Base-by-base conservation (phyloP, 2,888 invertebrate genomes). In the Homarus gammarus region DNA sequence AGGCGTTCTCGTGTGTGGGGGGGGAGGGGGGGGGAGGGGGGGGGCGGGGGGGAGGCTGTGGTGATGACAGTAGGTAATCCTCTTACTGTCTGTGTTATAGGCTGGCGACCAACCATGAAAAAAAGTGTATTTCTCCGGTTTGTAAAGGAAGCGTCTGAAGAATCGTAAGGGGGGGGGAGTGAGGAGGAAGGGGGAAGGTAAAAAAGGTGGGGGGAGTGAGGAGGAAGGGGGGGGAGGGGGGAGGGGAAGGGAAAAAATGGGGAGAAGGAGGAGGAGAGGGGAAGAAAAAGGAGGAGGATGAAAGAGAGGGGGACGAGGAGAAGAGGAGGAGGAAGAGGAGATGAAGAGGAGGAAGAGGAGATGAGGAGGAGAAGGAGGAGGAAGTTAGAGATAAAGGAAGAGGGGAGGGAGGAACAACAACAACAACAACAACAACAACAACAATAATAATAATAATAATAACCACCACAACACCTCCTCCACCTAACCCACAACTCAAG, bases 381-480 rank as follows among this genome's bases (percentile, higher is more conserved):
- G 68, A 70, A 6, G 27, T 12, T 1, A 10, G 12, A 8, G 27
- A 27, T 0, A 27, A 33, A 10, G 33, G 33, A 22, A 18, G 33
- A 72, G 10, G 10, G 10, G 1, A 27, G 38, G 12, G 72, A 33
- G 33, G 15, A 27, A 72, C 33, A 72, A n/a, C n/a, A n/a, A n/a
- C n/a, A n/a, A n/a, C 33, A 72, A n/a, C n/a, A 27, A 72, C 33
- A 72, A n/a, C n/a, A 27, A 72, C 33, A 72, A n/a, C n/a, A n/a
- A n/a, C n/a, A n/a, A n/a, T n/a, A n/a, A n/a, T n/a, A n/a, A n/a
- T n/a, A n/a, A n/a, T n/a, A n/a, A n/a, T n/a, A n/a, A n/a, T n/a
- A n/a, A n/a, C n/a, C n/a, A n/a, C n/a, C n/a, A n/a, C n/a, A n/a
- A n/a, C n/a, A n/a, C n/a, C n/a, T n/a, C n/a, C n/a, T n/a, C n/a